phyloP scores from a whole-genome alignment of 92 coral and sea anemone species.

The Bergia sp. region DNA sequence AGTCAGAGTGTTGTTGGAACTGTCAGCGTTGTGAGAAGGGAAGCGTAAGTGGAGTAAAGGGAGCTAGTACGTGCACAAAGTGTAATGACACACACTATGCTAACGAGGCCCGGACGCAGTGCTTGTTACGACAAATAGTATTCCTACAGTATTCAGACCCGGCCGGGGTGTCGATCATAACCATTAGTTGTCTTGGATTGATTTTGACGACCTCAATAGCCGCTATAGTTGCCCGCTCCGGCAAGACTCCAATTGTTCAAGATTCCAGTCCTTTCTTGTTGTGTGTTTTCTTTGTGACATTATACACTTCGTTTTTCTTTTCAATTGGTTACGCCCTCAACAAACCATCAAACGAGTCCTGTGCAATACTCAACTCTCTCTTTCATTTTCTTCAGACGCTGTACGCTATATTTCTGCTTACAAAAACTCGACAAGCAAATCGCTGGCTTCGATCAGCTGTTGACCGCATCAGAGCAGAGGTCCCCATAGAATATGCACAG shows the following conservation, averaged over 20 bases:
- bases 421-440: slow-evolving; percentile 75
- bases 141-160: slow-evolving; percentile 68
- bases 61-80: slow-evolving; percentile 62
- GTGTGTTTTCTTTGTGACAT: slow-evolving; percentile 57
- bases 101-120: slow-evolving; percentile 66
- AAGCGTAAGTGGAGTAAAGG: slow-evolving; percentile 65
- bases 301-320: slow-evolving; percentile 61
- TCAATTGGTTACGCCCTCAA: slow-evolving; percentile 57
- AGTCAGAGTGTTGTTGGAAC: slow-evolving; percentile 96
- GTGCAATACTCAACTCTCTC: slow-evolving; percentile 60
- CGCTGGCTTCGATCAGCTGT: slow-evolving; percentile 64
- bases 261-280: slow-evolving; percentile 67
- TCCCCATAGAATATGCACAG: slow-evolving; percentile 60
- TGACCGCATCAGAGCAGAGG: slow-evolving; percentile 51
- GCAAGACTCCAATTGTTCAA: slow-evolving; percentile 72
- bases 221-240: slow-evolving; percentile 49
- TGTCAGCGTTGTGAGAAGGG: slow-evolving; percentile 96
- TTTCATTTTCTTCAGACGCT: slow-evolving; percentile 53
- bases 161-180: slow-evolving; percentile 66
- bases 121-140: slow-evolving; percentile 64
- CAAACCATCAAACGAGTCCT: slow-evolving; percentile 67
- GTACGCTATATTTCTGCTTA: slow-evolving; percentile 71
- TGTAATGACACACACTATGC: slow-evolving; percentile 84
- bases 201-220: slow-evolving; percentile 60
- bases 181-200: slow-evolving; percentile 69